Conservation (phyloP, 2,888 invertebrate species). For the Parnassius glacialis region DNA sequence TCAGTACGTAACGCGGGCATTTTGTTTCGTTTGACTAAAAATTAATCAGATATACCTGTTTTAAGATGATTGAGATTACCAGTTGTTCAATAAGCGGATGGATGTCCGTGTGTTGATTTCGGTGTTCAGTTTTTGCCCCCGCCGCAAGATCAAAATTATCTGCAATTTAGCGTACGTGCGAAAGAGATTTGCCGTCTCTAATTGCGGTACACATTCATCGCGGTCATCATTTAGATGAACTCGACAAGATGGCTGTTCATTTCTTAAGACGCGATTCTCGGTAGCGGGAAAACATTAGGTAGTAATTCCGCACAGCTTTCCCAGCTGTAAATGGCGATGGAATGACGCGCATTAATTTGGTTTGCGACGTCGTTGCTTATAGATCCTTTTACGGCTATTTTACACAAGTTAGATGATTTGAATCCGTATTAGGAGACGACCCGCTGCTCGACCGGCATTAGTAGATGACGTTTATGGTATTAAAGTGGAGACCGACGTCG, state of each 20-base stretch:
- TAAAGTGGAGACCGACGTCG: slow-evolving; percentile 46
- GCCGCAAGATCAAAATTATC: slow-evolving; percentile 41
- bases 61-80: no score
- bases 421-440: slow-evolving; percentile 43
- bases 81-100: not conserved
- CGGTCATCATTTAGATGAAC: slow-evolving; percentile 28
- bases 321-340: slow-evolving; percentile 21
- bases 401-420: slow-evolving; percentile 42
- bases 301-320: slow-evolving; percentile 14
- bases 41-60: no score
- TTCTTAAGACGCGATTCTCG: slow-evolving; percentile 3
- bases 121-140: slow-evolving; percentile 35
- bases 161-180: slow-evolving; percentile 76
- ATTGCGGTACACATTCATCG: slow-evolving; percentile 45
- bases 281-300: slow-evolving; percentile 13
- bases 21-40: no score
- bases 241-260: slow-evolving; percentile 14
- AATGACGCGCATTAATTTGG: slow-evolving; percentile 14
- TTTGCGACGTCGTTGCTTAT: not conserved
- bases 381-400: slow-evolving; percentile 33
- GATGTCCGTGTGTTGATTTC: slow-evolving; percentile 4
- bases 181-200: slow-evolving; percentile 65
- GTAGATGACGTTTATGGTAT: slow-evolving; percentile 50
- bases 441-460: slow-evolving; percentile 22
- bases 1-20: no score